These are phyloP conservation scores for Hylyphantes graminicola DNA, from an alignment of 1,140 invertebrate genomes.

Conservation along the genomic window DNA sequence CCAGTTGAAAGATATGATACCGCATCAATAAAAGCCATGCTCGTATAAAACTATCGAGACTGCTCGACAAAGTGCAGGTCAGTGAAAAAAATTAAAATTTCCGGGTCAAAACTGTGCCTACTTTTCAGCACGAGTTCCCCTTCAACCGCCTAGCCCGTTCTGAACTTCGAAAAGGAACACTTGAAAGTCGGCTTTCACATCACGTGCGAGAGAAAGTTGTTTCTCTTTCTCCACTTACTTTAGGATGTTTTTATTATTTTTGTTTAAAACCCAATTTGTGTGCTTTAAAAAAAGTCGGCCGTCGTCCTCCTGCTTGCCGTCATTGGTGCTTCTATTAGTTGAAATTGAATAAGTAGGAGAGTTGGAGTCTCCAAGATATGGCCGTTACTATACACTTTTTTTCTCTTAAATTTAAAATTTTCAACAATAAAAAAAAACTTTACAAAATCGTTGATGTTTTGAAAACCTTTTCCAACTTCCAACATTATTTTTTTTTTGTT, in stretches of 20 bases:
- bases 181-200: conserved; percentile 5
- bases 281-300: not conserved
- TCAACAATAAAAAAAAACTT: too few species aligned
- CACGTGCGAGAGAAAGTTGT: conserved; percentile 16
- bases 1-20: too few species aligned
- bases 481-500: too few species aligned
- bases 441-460: too few species aligned
- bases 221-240: conserved; percentile 8
- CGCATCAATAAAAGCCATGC: too few species aligned
- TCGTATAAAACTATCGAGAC: too few species aligned
- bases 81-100: not conserved
- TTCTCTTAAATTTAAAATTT: too few species aligned
- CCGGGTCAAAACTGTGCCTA: not conserved
- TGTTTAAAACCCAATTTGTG: conserved; percentile 7
- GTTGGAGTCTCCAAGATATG: too few species aligned
- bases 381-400: too few species aligned
- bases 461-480: too few species aligned
- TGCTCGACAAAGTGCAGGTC: not conserved
- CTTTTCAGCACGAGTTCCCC: not conserved
- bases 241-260: conserved; percentile 3
- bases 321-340: too few species aligned
- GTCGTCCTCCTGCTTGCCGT: conserved; percentile 3
- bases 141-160: not conserved
- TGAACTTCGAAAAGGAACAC: not conserved
- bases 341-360: too few species aligned